A percentile compares a stretch with the other conserved stretches of the same genome.
These are phyloP conservation scores for Sebastiscus tertius DNA, from an alignment of 2,797 vertebrate species.

Conservation along the genomic window DNA sequence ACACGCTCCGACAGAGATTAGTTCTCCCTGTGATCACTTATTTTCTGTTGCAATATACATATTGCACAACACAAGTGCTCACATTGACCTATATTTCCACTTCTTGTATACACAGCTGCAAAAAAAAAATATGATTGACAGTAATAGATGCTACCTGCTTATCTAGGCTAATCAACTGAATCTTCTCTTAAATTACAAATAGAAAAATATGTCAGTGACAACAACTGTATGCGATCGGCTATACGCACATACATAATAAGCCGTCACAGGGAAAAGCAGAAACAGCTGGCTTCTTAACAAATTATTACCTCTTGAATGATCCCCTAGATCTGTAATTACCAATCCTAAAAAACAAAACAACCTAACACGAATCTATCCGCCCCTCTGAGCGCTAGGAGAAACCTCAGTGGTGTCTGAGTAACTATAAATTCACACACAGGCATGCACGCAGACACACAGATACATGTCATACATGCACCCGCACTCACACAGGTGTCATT, in stretches of 20 bases:
- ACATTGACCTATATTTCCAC: neutral
- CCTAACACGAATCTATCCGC: neutral
- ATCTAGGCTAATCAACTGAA: neutral
- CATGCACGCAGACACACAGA: conserved; percentile 43
- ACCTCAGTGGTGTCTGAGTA: conserved; percentile 13
- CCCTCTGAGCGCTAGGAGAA: neutral
- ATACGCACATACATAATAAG: neutral
- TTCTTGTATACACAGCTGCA: neutral
- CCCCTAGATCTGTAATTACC: conserved; percentile 20
- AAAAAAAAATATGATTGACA: neutral
- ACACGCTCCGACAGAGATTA: neutral
- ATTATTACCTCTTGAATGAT: conserved; percentile 23
- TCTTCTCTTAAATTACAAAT: neutral
- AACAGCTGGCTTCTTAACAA: neutral
- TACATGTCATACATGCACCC: conserved; percentile 46
- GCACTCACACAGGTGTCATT: conserved; percentile 66
- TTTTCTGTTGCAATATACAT: neutral
- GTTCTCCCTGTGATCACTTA: neutral
- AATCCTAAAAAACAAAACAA: conserved; percentile 16
- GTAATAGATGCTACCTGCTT: neutral
- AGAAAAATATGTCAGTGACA: neutral
- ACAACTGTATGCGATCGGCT: neutral
- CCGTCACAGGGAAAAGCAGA: neutral
- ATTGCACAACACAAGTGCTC: neutral
- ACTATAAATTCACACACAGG: conserved; percentile 24